phyloP scores from a whole-genome alignment of 2,888 invertebrate genomes.

The Sycophila texana region DNA sequence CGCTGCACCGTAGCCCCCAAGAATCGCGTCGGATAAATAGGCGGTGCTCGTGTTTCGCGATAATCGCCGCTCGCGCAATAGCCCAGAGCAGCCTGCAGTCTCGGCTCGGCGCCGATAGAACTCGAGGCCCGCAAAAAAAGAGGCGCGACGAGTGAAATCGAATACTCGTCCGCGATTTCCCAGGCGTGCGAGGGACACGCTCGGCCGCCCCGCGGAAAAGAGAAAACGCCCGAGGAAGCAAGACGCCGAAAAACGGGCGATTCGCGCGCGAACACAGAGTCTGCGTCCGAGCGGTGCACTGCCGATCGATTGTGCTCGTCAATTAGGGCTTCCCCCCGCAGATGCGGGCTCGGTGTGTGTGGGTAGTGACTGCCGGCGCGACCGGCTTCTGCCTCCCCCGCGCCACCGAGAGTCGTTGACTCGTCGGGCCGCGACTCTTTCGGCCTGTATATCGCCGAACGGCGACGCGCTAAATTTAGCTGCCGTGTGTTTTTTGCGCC shows the following conservation, averaged over 20 bases:
- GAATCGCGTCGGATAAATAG: neutral
- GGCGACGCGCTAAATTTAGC: slow-evolving; percentile 22
- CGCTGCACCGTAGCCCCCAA: no score
- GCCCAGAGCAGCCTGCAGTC: neutral
- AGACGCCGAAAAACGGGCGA: neutral
- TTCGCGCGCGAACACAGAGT: neutral
- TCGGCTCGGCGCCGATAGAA: neutral
- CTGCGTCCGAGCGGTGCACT: neutral
- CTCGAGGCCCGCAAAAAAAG: neutral
- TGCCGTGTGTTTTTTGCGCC: neutral
- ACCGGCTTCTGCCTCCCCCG: neutral
- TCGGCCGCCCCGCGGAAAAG: slow-evolving; percentile 8
- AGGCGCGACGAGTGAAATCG: slow-evolving; percentile 20
- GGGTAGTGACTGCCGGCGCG: neutral
- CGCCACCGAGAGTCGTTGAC: neutral
- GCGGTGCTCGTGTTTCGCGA: no score
- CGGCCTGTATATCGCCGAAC: neutral
- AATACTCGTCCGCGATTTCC: slow-evolving; percentile 19
- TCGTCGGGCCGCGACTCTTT: neutral
- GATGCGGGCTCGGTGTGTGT: no score
- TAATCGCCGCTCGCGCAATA: no score
- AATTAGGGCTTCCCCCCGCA: slow-evolving; percentile 44
- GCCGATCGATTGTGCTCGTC: slow-evolving; percentile 49
- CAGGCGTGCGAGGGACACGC: neutral
- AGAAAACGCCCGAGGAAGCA: slow-evolving; percentile 25